Percentiles rank a stretch among this genome's conserved stretches.
Conservation (phyloP, 1,140 invertebrate genomes). For the Ceratina australensis region DNA sequence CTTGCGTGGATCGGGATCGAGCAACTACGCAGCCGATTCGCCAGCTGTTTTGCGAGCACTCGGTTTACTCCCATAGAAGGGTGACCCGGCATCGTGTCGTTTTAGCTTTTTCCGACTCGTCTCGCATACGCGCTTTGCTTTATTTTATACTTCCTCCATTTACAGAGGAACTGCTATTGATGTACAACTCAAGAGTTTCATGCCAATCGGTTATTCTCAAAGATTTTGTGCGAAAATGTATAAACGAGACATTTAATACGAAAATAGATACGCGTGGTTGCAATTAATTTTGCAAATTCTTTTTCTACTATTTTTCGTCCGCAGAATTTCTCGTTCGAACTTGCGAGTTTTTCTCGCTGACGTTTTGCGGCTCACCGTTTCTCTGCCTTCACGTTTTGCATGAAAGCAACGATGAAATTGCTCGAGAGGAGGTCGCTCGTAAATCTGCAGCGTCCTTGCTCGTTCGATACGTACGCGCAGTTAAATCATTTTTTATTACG, state of each 20-base stretch:
- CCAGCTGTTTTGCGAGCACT: not conserved
- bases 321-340: not conserved
- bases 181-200: no score
- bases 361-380: not conserved
- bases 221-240: no score
- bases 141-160: not conserved
- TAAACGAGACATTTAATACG: no score
- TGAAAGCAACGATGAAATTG: not conserved
- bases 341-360: not conserved
- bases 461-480: not conserved
- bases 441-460: not conserved
- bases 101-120: not conserved
- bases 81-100: no score
- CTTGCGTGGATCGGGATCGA: constrained; percentile 8
- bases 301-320: no score
- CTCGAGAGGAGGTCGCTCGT: not conserved
- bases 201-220: no score
- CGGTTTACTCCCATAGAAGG: constrained; percentile 9
- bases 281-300: no score
- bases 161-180: not conserved
- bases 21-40: not conserved
- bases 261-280: no score
- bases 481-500: not conserved
- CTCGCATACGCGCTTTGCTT: not conserved
- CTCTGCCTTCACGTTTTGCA: not conserved